Evolutionary conservation across 2,888 invertebrate genomes (phyloP), one percentile per base, ranked within the genome.

Genomic region (Itoplectis maculator): DNA sequence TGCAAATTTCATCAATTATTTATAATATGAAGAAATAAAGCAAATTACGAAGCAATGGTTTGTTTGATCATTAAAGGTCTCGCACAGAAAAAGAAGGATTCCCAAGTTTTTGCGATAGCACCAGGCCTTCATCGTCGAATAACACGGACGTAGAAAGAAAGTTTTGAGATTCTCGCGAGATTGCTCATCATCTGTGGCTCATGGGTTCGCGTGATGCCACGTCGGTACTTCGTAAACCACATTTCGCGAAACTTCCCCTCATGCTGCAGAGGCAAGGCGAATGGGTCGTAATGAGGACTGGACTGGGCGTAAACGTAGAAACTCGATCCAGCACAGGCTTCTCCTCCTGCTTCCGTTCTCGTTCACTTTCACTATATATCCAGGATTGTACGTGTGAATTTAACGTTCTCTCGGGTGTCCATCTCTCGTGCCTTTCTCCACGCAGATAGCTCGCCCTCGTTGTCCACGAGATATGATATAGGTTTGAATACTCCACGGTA

Each of bases 201-300:
- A 18, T 8, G 59, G 63, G 51, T 68, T 73, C 47, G 61, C 77
- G 73, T 69, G 81, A 69, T 81, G 74, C 69, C 69, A 78, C 69
- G 74, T 29, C 29, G 73, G 78, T 82, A 69, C 69, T 78, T 82
- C 56, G 73, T 40, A 74, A 82, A 74, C 77, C 73, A 70, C 74
- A 82, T 82, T 82, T 78, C 63, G 73, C 69, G 69, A 78, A 78
- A 82, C 45, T 69, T 81, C 56, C 42, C 40, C 23, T 29, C 47
- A 45, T n/a, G 45, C 49, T 29, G 40, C 18, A 15, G 45, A 40
- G 63, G 61, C 49, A 74, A 68, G 77, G 54, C 42, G 63, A 74
- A 81, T 63, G 73, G 81, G 47, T 74, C 73, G 73, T 74, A 74
- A 81, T 78, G 74, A 82, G 81, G 54, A 70, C 74, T 56, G 81